Base-by-base conservation (phyloP, 2,888 invertebrate species). In the Habrosyne pyritoides region DNA sequence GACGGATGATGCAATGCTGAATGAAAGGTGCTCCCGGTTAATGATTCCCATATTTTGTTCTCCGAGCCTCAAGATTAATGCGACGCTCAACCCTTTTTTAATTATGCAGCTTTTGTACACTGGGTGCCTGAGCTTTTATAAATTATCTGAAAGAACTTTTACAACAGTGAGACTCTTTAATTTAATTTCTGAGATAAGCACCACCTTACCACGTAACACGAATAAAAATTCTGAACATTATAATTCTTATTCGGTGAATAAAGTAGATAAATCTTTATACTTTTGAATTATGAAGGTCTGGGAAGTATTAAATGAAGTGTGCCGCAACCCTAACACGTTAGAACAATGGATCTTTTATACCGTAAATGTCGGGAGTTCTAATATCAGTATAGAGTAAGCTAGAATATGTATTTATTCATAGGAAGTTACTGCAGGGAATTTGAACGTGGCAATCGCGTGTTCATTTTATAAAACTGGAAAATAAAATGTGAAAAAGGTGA, bases 41-140 rank as follows among this genome's bases (percentile, higher is more conserved):
- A 85, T 79, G 81, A 79, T 66, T 73, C 71, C 68, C 76, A 69
- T 77, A 77, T 81, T 84, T 80, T 73, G 67, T 72, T 77, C 73
- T 67, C 67, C 66, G 58, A 55, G 69, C 69, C 71, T 72, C 67
- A 79, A 83, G 83, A 84, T 86, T 84, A 83, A 86, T 76, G 77
- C 73, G 73, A 73, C 66, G 64, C 72, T 75, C 74, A 75, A 76
- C 81, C 81, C 81, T 75, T 85, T 83, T 84, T 86, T 84, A 84
- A 87, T 84, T 84, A 86, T 83, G 72, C 79, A 79, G 72, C 75
- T 74, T 79, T 78, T 79, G 69, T 70, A 66, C 64, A 57, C 56
- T 55, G 61, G 61, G 61, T 68, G 66, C 65, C 60, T 57, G 63
- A 66, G 42, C 57, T 67, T 79, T 78, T 77, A 76, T 73, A 73